Evolutionary conservation across 2,888 invertebrate genomes (phyloP).

Genomic region (Ectemnius cavifrons): DNA sequence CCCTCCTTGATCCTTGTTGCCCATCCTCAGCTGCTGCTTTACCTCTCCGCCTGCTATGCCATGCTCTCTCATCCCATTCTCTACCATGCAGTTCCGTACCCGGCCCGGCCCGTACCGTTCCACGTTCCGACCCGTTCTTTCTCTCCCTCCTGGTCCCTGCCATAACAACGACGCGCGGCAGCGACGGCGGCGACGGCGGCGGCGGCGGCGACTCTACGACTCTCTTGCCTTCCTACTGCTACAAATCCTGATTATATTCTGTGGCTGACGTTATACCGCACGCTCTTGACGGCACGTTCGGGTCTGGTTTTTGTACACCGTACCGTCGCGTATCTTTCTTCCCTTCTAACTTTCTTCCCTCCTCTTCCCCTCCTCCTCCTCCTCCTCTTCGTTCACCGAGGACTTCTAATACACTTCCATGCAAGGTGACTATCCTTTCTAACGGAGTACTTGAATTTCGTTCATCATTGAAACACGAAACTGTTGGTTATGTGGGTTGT

Average conservation of each 20-base stretch:
- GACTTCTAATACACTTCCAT: slow-evolving; percentile 23
- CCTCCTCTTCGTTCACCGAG: slow-evolving; percentile 38
- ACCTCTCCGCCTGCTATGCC: too few species aligned
- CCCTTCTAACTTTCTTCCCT: slow-evolving; percentile 10
- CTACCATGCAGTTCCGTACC: too few species aligned
- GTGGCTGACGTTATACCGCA: slow-evolving; percentile 78
- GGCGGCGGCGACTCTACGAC: slow-evolving; percentile 42
- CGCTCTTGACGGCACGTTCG: slow-evolving; percentile 73
- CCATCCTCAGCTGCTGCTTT: too few species aligned
- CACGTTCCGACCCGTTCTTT: not conserved
- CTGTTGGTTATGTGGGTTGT: too few species aligned
- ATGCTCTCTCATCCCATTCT: too few species aligned
- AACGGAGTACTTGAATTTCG: too few species aligned
- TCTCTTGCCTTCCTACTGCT: slow-evolving; percentile 68
- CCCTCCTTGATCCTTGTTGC: too few species aligned
- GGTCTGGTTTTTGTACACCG: slow-evolving; percentile 77
- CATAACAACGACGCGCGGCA: slow-evolving; percentile 46
- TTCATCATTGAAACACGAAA: too few species aligned
- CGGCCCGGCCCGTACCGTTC: too few species aligned
- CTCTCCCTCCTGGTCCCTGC: not conserved
- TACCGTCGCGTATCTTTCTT: slow-evolving; percentile 45
- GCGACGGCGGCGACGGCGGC: too few species aligned
- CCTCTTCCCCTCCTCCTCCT: slow-evolving; percentile 15
- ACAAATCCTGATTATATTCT: slow-evolving; percentile 80
- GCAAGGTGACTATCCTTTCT: too few species aligned